Evolutionary conservation across 2,797 vertebrate genomes (phyloP).

Genomic region (Diplodus sargus): DNA sequence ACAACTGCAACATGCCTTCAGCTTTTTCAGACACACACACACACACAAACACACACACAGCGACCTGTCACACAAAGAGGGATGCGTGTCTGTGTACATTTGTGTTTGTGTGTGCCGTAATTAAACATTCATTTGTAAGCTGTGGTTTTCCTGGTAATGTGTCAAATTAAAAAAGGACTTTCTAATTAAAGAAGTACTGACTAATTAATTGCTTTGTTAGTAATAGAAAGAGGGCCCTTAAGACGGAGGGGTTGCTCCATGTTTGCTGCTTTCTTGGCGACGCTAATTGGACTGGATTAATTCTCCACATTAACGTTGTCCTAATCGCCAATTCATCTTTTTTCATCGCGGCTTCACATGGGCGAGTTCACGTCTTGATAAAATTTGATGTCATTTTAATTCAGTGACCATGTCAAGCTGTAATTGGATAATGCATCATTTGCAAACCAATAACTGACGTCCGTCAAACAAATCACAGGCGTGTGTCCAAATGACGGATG

Average conservation of each 20-base stretch:
- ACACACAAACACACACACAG: constrained; percentile 9
- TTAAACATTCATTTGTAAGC: constrained; percentile 63
- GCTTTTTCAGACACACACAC: constrained; percentile 27
- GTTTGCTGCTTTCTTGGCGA: constrained; percentile 52
- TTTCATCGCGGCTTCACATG: constrained; percentile 46
- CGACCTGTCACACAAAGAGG: constrained; percentile 32
- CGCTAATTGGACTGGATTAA: constrained; percentile 77
- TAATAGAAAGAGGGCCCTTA: constrained; percentile 59
- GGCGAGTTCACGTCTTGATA: constrained; percentile 39
- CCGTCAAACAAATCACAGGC: background rate
- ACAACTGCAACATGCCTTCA: constrained; percentile 57
- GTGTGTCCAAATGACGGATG: background rate
- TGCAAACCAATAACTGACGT: constrained; percentile 6
- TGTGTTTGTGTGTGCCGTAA: constrained; percentile 44
- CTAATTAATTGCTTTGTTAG: constrained; percentile 76
- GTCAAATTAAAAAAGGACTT: constrained; percentile 70
- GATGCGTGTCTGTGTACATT: constrained; percentile 11
- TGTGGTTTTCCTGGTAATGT: constrained; percentile 53
- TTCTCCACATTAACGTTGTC: constrained; percentile 59
- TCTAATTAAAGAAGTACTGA: constrained; percentile 68
- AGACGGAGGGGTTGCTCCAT: constrained; percentile 57
- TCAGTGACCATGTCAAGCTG: constrained; percentile 29
- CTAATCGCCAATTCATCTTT: constrained; percentile 60
- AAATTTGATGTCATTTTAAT: constrained; percentile 52
- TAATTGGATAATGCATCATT: constrained; percentile 45